Conservation (phyloP, 2,888 invertebrate species). For the Danaus chrysippus region DNA sequence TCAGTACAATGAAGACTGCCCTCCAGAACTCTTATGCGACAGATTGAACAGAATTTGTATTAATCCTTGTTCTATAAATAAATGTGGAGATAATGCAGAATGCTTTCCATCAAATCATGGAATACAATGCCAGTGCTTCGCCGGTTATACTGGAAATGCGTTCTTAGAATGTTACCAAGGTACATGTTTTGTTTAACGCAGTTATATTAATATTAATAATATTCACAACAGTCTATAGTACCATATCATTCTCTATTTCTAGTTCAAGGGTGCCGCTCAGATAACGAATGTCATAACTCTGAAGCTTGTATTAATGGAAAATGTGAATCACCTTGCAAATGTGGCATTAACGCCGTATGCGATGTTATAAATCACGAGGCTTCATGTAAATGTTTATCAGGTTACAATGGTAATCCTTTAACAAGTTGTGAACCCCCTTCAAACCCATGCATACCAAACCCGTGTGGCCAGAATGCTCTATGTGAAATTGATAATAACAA, state of each 20-base stretch:
- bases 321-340: constrained; percentile 88
- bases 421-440: constrained; percentile 85
- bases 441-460: constrained; percentile 90
- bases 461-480: constrained; percentile 91
- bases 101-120: constrained; percentile 88
- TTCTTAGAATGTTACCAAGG: constrained; percentile 84
- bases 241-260: constrained; percentile 32
- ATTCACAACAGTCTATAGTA: too few relatives aligned
- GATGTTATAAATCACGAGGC: constrained; percentile 89
- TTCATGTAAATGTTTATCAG: constrained; percentile 89
- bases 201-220: too few relatives aligned
- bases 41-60: constrained; percentile 90
- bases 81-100: constrained; percentile 90
- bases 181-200: constrained; percentile 40
- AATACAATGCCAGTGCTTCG: constrained; percentile 85
- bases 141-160: constrained; percentile 88
- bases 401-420: constrained; percentile 88
- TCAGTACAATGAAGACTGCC: constrained; percentile 94
- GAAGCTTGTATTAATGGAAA: constrained; percentile 88
- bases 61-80: constrained; percentile 88
- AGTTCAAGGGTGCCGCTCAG: constrained; percentile 85
- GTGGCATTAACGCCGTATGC: constrained; percentile 89
- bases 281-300: constrained; percentile 84
- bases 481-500: constrained; percentile 92
- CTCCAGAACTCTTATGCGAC: constrained; percentile 91